Evolutionary conservation across 2,888 invertebrate genomes (phyloP).

Genomic region (Hirtodrosophila confusa): DNA sequence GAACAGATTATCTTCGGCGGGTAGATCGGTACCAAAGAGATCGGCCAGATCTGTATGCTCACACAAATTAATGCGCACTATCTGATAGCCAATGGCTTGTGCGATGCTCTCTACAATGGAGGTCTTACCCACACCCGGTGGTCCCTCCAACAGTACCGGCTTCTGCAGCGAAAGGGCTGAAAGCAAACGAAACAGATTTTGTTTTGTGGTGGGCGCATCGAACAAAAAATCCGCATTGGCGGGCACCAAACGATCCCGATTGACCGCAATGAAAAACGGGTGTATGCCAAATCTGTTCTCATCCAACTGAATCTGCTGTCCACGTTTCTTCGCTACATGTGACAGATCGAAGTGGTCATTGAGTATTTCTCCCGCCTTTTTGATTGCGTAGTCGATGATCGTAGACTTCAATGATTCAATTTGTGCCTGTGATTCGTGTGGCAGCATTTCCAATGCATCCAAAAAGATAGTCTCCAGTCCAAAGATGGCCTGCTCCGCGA

Average conservation of each 20-base stretch:
- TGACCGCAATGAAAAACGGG: constrained; percentile 88
- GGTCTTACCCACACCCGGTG: constrained; percentile 99
- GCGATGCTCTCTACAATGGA: constrained; percentile 96
- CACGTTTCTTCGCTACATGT: constrained; percentile 83
- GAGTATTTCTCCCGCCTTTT: constrained; percentile 85
- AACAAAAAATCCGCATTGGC: constrained; percentile 87
- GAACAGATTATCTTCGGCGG: constrained; percentile 91
- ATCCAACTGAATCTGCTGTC: constrained; percentile 64
- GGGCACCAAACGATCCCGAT: constrained; percentile 45
- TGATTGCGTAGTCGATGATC: constrained; percentile 86
- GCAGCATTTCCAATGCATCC: constrained; percentile 94
- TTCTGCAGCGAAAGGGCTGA: constrained; percentile 95
- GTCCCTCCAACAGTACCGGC: constrained; percentile 97
- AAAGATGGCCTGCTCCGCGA: constrained; percentile 90
- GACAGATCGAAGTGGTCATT: constrained; percentile 82
- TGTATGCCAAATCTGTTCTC: constrained; percentile 88
- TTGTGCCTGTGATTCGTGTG: constrained; percentile 87
- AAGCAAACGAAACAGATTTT: constrained; percentile 93
- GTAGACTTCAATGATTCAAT: constrained; percentile 84
- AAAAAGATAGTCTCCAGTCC: constrained; percentile 96
- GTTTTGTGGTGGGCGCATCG: constrained; percentile 90
- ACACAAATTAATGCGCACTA: constrained; percentile 97
- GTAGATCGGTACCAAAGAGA: constrained; percentile 98
- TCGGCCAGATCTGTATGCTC: constrained; percentile 99
- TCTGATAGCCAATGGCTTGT: constrained; percentile 91